Percentiles rank a stretch among this genome's conserved stretches.
Evolutionary conservation across 2,888 invertebrate genomes (phyloP).

Genomic region (Scelioninae gen. 2): DNA sequence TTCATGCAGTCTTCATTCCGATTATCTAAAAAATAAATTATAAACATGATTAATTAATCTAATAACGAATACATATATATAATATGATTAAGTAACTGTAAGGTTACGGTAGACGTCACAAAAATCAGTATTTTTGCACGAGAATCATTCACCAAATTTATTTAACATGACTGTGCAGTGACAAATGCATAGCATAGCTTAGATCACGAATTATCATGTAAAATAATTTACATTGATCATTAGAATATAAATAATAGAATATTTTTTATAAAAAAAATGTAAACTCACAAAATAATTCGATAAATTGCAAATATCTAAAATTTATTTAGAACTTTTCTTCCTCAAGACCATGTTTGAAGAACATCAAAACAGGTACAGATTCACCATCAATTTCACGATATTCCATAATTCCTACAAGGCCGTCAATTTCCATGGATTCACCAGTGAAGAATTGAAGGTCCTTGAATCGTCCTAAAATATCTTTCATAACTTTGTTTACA

Average conservation of each 20-base stretch:
- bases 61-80: no score
- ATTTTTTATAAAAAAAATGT: no score
- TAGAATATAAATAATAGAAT: background rate
- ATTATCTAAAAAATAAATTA: conserved; percentile 67
- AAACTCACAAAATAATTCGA: conserved; percentile 72
- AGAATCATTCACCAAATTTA: conserved; percentile 66
- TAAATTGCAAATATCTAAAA: conserved; percentile 72
- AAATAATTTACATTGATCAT: conserved; percentile 17
- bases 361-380: conserved; percentile 92
- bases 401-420: conserved; percentile 94
- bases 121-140: conserved; percentile 60
- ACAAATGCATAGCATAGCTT: conserved; percentile 60
- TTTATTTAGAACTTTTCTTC: conserved; percentile 93
- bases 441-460: conserved; percentile 95
- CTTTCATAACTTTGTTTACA: conserved; percentile 95
- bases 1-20: conserved; percentile 71
- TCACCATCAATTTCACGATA: conserved; percentile 92
- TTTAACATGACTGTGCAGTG: conserved; percentile 71
- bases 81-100: no score
- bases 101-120: conserved; percentile 65
- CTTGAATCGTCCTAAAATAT: conserved; percentile 91
- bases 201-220: conserved; percentile 64
- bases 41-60: no score
- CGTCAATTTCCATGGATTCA: conserved; percentile 95
- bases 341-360: conserved; percentile 95